Base-by-base conservation (phyloP, 2,797 vertebrate genomes). In the Sebastolobus alascanus region DNA sequence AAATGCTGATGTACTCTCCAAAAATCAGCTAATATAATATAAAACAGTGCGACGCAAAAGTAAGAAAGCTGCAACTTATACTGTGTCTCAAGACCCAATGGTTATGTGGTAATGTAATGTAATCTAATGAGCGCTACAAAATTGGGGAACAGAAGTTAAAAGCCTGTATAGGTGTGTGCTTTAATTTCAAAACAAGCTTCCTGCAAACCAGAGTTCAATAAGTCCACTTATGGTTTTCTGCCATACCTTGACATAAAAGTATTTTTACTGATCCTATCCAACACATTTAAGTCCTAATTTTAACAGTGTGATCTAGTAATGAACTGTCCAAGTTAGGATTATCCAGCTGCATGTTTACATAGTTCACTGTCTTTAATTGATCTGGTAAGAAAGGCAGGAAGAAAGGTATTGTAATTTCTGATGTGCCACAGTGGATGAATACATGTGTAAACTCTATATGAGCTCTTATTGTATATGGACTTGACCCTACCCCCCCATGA, bases 401-500 rank as follows among this genome's bases (percentile, higher is more conserved):
- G 46, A 77, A 29, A 60, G 33, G 25, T 33, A 14, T 29, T 52
- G 35, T 52, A 55, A 61, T 37, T 50, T 6, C 54, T 38, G 55
- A 66, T 59, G 43, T 35, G n/a, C 31, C 52, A 52, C 50, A 20
- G 54, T 74, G 66, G 33, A 60, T 77, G 5, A 63, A 64, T 38
- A 40, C 40, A 40, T 4, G 68, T 77, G 40, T 77, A 60, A 60
- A 66, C 27, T 82, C 27, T 52, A 16, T 20, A 55, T 56, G 68
- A 75, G 76, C 56, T 33, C 64, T 73, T 60, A 43, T 60, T 87
- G 68, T 38, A 78, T 73, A 52, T 84, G 54, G 68, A 74, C 73
- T 50, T 76, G 37, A 79, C 72, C 59, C 64, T 31, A 56, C 38
- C 31, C 68, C 64, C 72, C 68, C 22, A 38, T 58, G 33, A 64